phyloP scores from a whole-genome alignment of 2,797 vertebrate genomes.

The Muscicapa comitata region DNA sequence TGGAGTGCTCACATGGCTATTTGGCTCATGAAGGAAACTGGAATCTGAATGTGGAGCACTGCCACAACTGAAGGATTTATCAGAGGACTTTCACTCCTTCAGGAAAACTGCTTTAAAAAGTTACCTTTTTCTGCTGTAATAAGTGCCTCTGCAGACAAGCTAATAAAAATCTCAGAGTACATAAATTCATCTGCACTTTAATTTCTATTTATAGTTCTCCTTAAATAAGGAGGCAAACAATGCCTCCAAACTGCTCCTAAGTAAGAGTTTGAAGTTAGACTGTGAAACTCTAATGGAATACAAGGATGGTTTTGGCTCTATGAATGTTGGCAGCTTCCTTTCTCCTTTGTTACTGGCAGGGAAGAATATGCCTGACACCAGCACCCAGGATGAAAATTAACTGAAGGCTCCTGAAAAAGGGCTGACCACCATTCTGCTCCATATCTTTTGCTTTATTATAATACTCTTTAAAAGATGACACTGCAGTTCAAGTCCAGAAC shows the following conservation, averaged over 20 bases:
- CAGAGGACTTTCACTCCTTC: neutral
- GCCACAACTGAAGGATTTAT: neutral
- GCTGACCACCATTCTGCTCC: neutral
- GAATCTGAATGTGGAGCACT: neutral
- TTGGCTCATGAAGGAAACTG: neutral
- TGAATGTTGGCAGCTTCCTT: neutral
- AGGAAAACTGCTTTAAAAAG: neutral
- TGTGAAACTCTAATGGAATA: neutral
- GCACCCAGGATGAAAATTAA: neutral
- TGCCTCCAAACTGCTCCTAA: neutral
- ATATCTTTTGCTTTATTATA: slow-evolving; percentile 67
- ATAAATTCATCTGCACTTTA: neutral
- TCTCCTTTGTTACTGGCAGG: neutral
- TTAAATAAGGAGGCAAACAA: neutral
- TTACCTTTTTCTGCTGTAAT: neutral
- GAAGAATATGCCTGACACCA: accelerated
- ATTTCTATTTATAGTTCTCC: neutral
- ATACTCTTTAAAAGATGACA: slow-evolving; percentile 66
- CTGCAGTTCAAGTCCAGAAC: slow-evolving; percentile 54
- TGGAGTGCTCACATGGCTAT: accelerated
- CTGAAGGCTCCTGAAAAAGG: neutral
- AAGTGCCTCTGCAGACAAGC: neutral
- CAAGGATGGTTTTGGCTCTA: neutral
- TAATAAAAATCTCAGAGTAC: neutral
- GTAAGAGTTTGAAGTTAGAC: neutral